Evolutionary conservation across 2,113 vertebrate species (phyloP).

Genomic region (Salvator merianae): DNA sequence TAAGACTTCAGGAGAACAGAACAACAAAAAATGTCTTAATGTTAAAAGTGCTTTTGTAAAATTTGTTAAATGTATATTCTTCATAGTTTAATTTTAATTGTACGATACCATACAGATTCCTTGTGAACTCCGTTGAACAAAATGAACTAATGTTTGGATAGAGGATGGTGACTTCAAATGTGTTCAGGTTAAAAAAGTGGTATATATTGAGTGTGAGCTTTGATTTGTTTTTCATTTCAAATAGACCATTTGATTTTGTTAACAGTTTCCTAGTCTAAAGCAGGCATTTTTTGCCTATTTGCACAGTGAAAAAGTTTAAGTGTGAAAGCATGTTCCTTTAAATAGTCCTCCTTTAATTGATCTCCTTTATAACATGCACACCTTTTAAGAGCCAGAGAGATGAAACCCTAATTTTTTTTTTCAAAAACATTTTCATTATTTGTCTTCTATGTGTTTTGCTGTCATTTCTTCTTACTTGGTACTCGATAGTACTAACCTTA

Average conservation of each 20-base stretch:
- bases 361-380: not conserved
- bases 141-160: not conserved
- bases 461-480: constrained; percentile 8
- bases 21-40: constrained; percentile 35
- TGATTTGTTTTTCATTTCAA: constrained; percentile 20
- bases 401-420: constrained; percentile 14
- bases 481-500: constrained; percentile 11
- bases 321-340: not conserved
- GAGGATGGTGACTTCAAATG: not conserved
- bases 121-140: constrained; percentile 42
- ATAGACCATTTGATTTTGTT: not conserved
- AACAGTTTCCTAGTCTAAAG: constrained; percentile 19
- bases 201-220: not conserved
- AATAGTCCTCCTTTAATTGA: not conserved
- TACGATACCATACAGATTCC: constrained; percentile 13
- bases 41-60: constrained; percentile 50
- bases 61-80: constrained; percentile 35
- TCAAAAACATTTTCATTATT: not conserved
- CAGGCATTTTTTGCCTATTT: not conserved
- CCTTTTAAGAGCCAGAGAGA: constrained; percentile 30
- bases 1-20: constrained; percentile 55
- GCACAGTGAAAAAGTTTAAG: not conserved
- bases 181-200: constrained; percentile 14
- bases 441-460: not conserved
- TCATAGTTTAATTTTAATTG: constrained; percentile 23